These are phyloP conservation scores for Danionella dracula DNA, from an alignment of 2,797 vertebrate species.

Conservation along the genomic window DNA sequence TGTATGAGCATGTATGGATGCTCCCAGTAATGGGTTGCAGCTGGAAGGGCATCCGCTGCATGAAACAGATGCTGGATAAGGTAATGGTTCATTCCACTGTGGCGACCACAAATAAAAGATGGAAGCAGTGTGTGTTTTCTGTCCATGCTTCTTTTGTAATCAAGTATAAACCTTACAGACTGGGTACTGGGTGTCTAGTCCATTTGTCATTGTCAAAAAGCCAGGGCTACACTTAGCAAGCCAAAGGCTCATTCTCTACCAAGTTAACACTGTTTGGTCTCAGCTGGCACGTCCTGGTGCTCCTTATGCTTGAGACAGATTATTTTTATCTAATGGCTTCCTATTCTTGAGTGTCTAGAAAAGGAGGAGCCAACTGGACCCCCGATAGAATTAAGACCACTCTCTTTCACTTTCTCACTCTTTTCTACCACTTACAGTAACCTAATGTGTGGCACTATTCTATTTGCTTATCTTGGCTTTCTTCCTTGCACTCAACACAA, in stretches of 20 bases:
- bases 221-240: too few relatives aligned
- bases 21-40: too few relatives aligned
- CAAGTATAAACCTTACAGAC: too few relatives aligned
- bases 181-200: too few relatives aligned
- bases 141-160: too few relatives aligned
- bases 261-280: neutral
- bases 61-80: too few relatives aligned
- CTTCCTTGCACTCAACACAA: constrained; percentile 39
- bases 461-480: constrained; percentile 49
- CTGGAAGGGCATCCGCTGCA: too few relatives aligned
- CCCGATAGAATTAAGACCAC: constrained; percentile 27
- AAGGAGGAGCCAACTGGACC: constrained; percentile 35
- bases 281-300: neutral
- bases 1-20: too few relatives aligned
- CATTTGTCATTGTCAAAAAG: too few relatives aligned
- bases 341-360: constrained; percentile 39
- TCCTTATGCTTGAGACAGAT: constrained; percentile 16
- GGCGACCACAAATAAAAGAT: too few relatives aligned
- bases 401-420: constrained; percentile 20
- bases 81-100: too few relatives aligned
- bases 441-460: constrained; percentile 48
- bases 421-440: constrained; percentile 34
- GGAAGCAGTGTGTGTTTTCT: too few relatives aligned
- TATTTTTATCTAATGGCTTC: constrained; percentile 24
- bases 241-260: neutral